Base-by-base conservation (phyloP, 2,888 invertebrate genomes). In the Coleophora flavipennella region DNA sequence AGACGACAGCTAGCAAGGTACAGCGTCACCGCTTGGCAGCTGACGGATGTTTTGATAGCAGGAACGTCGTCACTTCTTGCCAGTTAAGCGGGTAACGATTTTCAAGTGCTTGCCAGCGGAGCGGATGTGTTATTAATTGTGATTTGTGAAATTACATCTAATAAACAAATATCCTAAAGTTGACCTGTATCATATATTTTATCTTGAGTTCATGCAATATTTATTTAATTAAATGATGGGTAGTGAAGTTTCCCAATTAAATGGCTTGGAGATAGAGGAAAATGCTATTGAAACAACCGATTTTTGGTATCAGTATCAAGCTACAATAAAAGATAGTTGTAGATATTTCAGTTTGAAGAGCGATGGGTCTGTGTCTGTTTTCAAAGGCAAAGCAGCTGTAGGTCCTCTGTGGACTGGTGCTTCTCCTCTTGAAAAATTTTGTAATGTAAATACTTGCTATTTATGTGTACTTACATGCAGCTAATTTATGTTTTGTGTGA, bases 231-330 rank as follows among this genome's bases (percentile, higher is more conserved):
- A 40, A 38, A 71, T 67, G 60, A 94, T 94, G 94, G 94, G 94
- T 45, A 93, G 92, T 74, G 93, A 93, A 63, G 86, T 86, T 55
- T 91, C 92, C 42, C 88, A 89, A 49, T 75, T 92, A 46, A 88
- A 87, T 61, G 92, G 92, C 27, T 76, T 94, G 38, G 88, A 91
- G 71, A 88, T 94, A 46, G 90, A 91, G 49, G 91, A 92, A 61
- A 92, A 91, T 61, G 88, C 92, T 8, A 84, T 91, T 3, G 92
- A 93, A 68, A 87, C 90, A 25, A 91, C 92, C 27, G 93, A 94
- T 66, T 92, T 91, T 67, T 94, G 93, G 93, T 86, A 87, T 31
- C 92, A 87, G 56, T 91, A 87, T 80, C 86, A 73, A 64, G 91
- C 91, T 2, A 87, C 72, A 40, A 81, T 91, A 39, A 83, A 78